Conservation (phyloP, 1,140 invertebrate species). For the Tetramorium parvispinum region DNA sequence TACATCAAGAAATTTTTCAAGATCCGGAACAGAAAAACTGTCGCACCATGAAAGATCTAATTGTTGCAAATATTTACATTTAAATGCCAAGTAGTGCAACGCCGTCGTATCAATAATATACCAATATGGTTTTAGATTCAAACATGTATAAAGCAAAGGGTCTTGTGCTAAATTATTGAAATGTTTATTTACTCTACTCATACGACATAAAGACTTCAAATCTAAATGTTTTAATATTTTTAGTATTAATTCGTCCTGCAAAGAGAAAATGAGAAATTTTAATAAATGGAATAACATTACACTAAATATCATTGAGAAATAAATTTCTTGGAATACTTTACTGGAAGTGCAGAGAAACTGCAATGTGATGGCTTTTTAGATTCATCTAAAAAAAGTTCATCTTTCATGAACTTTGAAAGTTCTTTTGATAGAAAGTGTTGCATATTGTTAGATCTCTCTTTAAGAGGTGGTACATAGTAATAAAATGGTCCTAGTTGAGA, state of each 20-base stretch:
- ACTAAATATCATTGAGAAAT: constrained; percentile 40
- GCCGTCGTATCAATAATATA: constrained; percentile 87
- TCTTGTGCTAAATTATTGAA: constrained; percentile 92
- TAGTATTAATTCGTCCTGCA: constrained; percentile 90
- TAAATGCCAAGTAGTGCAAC: constrained; percentile 84
- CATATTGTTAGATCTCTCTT: constrained; percentile 82
- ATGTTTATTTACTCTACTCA: constrained; percentile 91
- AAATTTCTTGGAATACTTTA: constrained; percentile 69
- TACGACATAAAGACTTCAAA: constrained; percentile 90
- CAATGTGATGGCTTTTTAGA: constrained; percentile 75
- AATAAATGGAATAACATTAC: background rate
- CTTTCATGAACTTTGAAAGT: constrained; percentile 81
- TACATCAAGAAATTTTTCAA: constrained; percentile 88
- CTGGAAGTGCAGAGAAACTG: constrained; percentile 83
- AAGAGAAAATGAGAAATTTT: constrained; percentile 63
- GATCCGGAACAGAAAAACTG: constrained; percentile 86
- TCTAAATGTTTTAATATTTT: constrained; percentile 92
- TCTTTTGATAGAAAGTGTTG: constrained; percentile 84
- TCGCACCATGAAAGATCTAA: constrained; percentile 96
- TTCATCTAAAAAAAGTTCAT: constrained; percentile 76
- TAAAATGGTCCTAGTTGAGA: constrained; percentile 80
- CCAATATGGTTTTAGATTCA: constrained; percentile 92
- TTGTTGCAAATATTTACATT: constrained; percentile 90
- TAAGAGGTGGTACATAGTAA: constrained; percentile 82
- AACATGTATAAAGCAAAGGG: constrained; percentile 90